Evolutionary conservation across 2,888 invertebrate species (phyloP), one percentile per base, ranked within the genome.

Genomic region (Blomia tropicalis): DNA sequence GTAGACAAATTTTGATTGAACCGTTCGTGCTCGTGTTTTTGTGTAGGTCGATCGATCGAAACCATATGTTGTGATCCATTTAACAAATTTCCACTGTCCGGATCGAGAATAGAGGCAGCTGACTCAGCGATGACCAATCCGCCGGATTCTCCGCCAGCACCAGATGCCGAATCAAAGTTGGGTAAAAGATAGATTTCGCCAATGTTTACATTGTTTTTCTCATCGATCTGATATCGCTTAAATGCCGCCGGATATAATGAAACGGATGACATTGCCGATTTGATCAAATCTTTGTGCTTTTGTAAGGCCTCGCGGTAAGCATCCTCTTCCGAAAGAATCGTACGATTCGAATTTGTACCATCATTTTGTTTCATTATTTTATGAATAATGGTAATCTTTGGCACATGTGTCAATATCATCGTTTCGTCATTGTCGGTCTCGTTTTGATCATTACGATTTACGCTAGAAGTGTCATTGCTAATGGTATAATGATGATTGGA

Each of bases 341-440:
- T 11, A 2, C 29, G 2, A 14, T 29, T 2, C 2, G 25, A 19
- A 31, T 56, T 56, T 11, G 47, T 25, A 25, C 7, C 7, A 30
- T 30, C 56, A 56, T 56, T 56, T 14, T 27, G 56, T 56, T 56
- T 56, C 56, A 56, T 31, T n/a, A 56, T 56, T 27, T 56, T 56
- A 25, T 56, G 56, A 32, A 56, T 56, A 31, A 56, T 56, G 1
- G 56, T 56, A 25, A 56, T 56, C 23, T 56, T 56, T 2, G 56
- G 56, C 29, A 56, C 56, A 56, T 56, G 56, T 3, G 56, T 56
- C 11, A 56, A 25, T n/a, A 56, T 56, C 56, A 56, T 56, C 29
- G 56, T 56, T 56, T 56, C 56, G n/a, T n/a, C n/a, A 22, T 11
- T 32, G 23, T 56, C 29, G 2, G 56, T 27, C 23, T 56, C 56